phyloP scores from a whole-genome alignment of 2,888 invertebrate species.

The Drosophila demipolita region DNA sequence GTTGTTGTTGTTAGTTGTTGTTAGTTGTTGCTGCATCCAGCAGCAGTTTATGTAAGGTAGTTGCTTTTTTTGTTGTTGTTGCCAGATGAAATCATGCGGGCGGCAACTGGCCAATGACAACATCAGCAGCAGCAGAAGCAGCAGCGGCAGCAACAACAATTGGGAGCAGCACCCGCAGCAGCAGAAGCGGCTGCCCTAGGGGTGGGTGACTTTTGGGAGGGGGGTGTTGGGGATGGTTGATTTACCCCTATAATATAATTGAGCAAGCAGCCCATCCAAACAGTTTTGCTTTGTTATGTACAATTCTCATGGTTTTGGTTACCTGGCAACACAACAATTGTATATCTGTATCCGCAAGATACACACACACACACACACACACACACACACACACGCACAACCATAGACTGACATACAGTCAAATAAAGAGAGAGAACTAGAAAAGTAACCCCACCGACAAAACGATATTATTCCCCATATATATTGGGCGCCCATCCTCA shows the following conservation, averaged over 20 bases:
- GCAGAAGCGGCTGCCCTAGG: constrained; percentile 13
- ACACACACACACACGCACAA: constrained; percentile 13
- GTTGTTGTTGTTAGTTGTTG: constrained; percentile 25
- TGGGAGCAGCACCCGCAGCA: constrained; percentile 25
- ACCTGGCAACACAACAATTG: constrained; percentile 69
- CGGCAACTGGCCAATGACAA: constrained; percentile 47
- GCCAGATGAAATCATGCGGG: constrained; percentile 78
- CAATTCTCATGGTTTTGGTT: constrained; percentile 70
- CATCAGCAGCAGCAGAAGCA: constrained; percentile 31
- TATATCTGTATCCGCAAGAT: constrained; percentile 65
- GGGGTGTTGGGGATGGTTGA: constrained; percentile 15
- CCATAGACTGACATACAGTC: background rate
- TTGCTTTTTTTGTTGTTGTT: constrained; percentile 43
- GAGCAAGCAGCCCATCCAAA: constrained; percentile 14
- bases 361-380: constrained; percentile 43
- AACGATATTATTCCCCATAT: constrained; percentile 58
- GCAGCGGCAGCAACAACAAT: constrained; percentile 15
- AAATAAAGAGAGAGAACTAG: background rate
- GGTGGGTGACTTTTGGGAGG: background rate
- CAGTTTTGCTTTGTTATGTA: constrained; percentile 82
- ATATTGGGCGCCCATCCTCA: constrained; percentile 24
- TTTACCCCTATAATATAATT: constrained; percentile 45
- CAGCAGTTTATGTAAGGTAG: constrained; percentile 58
- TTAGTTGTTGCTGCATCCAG: constrained; percentile 60
- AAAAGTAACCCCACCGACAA: constrained; percentile 44